These are phyloP conservation scores for Eustalomyia histrio DNA, from an alignment of 2,888 invertebrate genomes.

Conservation along the genomic window DNA sequence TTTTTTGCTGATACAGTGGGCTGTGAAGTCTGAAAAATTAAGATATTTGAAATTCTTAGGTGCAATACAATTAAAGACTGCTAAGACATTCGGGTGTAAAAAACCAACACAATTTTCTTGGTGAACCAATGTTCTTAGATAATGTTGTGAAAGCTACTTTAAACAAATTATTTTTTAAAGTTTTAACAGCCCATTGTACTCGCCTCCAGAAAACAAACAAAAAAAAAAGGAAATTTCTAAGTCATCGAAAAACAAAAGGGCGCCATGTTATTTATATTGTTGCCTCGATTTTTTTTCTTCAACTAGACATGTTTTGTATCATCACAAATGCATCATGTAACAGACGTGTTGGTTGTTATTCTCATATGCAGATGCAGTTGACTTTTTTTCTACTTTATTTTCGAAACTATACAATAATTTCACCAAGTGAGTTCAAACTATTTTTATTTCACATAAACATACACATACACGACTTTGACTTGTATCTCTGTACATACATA, in stretches of 20 bases:
- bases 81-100: too few relatives aligned
- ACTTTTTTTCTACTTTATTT: not conserved
- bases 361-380: constrained; percentile 21
- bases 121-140: too few relatives aligned
- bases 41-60: too few relatives aligned
- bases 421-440: constrained; percentile 22
- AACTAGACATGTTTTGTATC: constrained; percentile 35
- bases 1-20: too few relatives aligned
- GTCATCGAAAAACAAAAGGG: constrained; percentile 22
- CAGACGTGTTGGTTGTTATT: constrained; percentile 19
- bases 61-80: too few relatives aligned
- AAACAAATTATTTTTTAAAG: too few relatives aligned
- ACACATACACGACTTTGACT: not conserved
- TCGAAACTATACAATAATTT: constrained; percentile 33
- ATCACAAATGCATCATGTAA: constrained; percentile 46
- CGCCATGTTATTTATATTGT: constrained; percentile 41
- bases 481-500: not conserved
- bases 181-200: not conserved
- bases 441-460: constrained; percentile 8
- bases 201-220: not conserved
- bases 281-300: constrained; percentile 11
- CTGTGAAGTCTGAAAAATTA: too few relatives aligned
- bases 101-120: too few relatives aligned
- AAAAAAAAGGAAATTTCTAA: not conserved
- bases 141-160: too few relatives aligned